Evolutionary conservation across 2,888 invertebrate species (phyloP).

Genomic region (Caenorhabditis sp.): DNA sequence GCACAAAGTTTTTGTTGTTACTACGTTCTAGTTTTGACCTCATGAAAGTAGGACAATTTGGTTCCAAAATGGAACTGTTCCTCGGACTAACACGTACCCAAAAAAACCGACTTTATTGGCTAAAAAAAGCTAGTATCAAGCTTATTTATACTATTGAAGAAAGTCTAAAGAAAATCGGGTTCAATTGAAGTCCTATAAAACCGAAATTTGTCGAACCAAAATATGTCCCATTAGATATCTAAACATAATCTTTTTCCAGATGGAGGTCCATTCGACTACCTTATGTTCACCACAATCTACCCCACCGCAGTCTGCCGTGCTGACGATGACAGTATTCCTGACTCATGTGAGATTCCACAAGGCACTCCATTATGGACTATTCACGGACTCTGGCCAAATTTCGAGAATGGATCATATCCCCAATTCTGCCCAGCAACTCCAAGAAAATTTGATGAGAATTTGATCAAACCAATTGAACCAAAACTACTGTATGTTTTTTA

Average conservation of each 20-base stretch:
- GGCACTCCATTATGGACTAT: constrained; percentile 47
- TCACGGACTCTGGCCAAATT: constrained; percentile 59
- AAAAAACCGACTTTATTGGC: no score
- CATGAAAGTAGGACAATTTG: no score
- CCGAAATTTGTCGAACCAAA: no score
- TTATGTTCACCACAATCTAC: constrained; percentile 53
- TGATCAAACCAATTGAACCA: constrained; percentile 38
- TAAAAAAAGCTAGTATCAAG: no score
- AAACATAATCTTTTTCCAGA: not conserved
- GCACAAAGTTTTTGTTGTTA: no score
- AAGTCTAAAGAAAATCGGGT: no score
- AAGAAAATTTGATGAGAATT: constrained; percentile 38
- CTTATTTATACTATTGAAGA: no score
- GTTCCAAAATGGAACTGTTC: no score
- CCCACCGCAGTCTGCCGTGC: constrained; percentile 55
- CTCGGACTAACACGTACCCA: no score
- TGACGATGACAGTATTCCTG: constrained; percentile 48
- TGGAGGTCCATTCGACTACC: constrained; percentile 38
- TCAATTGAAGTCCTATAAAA: no score
- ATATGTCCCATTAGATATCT: no score
- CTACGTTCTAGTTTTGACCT: no score
- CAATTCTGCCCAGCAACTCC: constrained; percentile 47
- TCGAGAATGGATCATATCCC: constrained; percentile 45
- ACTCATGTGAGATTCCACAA: constrained; percentile 53
- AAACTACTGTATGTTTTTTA: constrained; percentile 25